Evolutionary conservation across 2,888 invertebrate genomes (phyloP).

Genomic region (Orthosia incerta): DNA sequence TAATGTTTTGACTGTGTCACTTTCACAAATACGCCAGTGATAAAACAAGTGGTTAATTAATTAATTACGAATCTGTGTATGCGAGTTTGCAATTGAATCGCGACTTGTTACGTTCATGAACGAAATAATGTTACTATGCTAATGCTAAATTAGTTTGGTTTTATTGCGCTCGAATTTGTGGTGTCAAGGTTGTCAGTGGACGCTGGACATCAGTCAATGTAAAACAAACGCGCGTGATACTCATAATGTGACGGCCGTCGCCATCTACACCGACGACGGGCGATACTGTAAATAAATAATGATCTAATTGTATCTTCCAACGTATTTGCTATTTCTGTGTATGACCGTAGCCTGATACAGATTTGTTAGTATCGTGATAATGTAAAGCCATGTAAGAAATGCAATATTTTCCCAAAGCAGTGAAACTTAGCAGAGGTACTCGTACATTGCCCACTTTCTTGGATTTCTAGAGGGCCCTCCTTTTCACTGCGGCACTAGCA

Average conservation of each 20-base stretch:
- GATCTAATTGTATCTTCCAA: constrained; percentile 87
- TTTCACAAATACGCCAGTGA: constrained; percentile 67
- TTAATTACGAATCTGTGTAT: constrained; percentile 45
- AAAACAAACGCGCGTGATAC: constrained; percentile 76
- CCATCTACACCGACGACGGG: constrained; percentile 67
- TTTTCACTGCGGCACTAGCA: constrained; percentile 77
- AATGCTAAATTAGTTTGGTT: constrained; percentile 60
- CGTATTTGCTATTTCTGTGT: constrained; percentile 84
- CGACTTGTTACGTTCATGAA: constrained; percentile 26
- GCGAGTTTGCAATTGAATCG: constrained; percentile 20
- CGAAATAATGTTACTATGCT: constrained; percentile 55
- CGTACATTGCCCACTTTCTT: constrained; percentile 80
- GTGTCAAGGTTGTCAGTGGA: constrained; percentile 83
- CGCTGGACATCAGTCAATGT: constrained; percentile 77
- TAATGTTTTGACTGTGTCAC: constrained; percentile 74
- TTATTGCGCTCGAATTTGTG: constrained; percentile 72
- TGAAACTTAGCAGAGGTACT: constrained; percentile 54
- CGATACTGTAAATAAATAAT: constrained; percentile 89
- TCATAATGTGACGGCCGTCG: constrained; percentile 77
- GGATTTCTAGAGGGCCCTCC: constrained; percentile 85
- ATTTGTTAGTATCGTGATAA: constrained; percentile 32
- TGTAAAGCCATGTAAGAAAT: constrained; percentile 42
- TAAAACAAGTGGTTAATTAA: constrained; percentile 64
- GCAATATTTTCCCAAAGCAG: constrained; percentile 57
- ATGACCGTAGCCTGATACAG: constrained; percentile 70